Evolutionary conservation across 2,888 invertebrate genomes (phyloP), one percentile per base, ranked within the genome.

Genomic region (Steromphala cineraria): DNA sequence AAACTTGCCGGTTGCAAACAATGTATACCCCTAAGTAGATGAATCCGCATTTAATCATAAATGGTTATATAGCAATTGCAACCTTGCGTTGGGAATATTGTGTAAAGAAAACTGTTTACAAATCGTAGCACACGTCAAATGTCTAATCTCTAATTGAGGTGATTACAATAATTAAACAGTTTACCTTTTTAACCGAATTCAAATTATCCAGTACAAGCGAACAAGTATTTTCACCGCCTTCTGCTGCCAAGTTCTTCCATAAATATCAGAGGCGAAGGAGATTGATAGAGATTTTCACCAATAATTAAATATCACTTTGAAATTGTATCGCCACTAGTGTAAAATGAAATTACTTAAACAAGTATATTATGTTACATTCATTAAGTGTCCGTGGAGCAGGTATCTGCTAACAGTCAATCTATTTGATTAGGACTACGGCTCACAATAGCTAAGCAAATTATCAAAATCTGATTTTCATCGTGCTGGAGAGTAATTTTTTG

Each of bases 321-420:
- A 81, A 81, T 81, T 81, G 81, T 81, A 81, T 81, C 79, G 79
- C 79, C 56, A 56, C 28, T 75, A 52, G 79, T 81, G 81, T 81
- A 78, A 81, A 81, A 81, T 79, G 76, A 76, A 81, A 81, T 81
- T 81, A 81, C 79, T 81, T 79, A 56, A 75, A 79, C 81, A 81
- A 81, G 81, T 81, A 81, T 81, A 81, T 81, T 76, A 78, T 79
- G 79, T 81, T 81, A 81, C 79, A 75, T 76, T 81, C 81, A 81
- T 81, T 81, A 81, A 79, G 46, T n/a, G 46, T 46, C 52, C 24
- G n/a, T 53, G 46, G 21, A 52, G 24, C 46, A 46, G 75, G 75
- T 75, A 75, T 75, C 53, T 75, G 75, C 40, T 75, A 40, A 75
- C 75, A 52, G 40, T 52, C 40, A 75, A 46, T 52, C 52, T 24